Conservation (phyloP, 2,113 vertebrate species). For the Melanostigma gelatinosum region DNA sequence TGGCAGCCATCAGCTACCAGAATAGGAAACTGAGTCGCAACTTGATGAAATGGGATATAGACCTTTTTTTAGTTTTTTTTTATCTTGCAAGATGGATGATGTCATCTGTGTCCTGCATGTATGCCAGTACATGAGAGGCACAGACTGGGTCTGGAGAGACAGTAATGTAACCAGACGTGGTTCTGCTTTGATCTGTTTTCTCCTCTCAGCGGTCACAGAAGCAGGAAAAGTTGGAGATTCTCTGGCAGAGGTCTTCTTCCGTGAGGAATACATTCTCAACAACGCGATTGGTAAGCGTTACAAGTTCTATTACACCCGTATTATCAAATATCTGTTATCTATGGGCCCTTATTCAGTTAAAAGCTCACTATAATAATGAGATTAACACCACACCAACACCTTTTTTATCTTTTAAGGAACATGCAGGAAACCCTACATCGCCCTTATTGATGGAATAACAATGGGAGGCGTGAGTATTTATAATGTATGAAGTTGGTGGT, state of each 20-base stretch:
- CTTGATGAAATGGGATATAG: not conserved
- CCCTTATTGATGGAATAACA: constrained; percentile 94
- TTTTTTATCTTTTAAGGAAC: constrained; percentile 78
- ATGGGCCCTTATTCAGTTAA: not conserved
- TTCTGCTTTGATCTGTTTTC: not conserved
- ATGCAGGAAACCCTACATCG: constrained; percentile 90
- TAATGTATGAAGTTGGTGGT: not conserved
- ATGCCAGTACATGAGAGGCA: not conserved
- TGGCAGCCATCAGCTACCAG: not conserved
- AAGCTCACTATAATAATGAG: not conserved
- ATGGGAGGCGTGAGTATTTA: constrained; percentile 97
- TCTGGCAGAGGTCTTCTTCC: constrained; percentile 86
- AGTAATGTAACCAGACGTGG: not conserved
- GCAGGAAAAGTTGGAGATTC: constrained; percentile 80
- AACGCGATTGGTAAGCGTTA: constrained; percentile 84
- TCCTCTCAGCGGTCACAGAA: constrained; percentile 84
- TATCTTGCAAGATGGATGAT: not conserved
- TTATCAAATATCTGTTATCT: not conserved
- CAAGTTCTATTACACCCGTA: not conserved
- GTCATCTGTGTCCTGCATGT: not conserved
- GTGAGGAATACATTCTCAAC: constrained; percentile 91
- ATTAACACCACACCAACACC: not conserved
- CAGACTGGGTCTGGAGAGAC: not conserved
- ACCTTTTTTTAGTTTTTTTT: not conserved
- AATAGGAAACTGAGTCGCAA: not conserved